These are phyloP conservation scores for Cyphotilapia sp. DNA, from an alignment of 2,113 vertebrate genomes.

Conservation along the genomic window DNA sequence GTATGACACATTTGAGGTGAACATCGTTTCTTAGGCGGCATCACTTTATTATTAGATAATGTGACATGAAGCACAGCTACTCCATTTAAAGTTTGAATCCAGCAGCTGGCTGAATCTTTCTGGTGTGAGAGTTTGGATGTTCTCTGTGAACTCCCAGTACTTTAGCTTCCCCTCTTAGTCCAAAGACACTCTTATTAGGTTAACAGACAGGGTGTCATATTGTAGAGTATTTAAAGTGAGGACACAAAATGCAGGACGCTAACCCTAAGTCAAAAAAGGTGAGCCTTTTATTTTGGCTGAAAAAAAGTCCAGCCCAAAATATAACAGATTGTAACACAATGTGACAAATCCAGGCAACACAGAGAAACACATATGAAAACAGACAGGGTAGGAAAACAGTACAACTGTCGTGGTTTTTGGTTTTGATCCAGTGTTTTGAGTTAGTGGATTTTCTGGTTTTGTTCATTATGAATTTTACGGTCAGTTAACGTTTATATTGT, in stretches of 20 bases:
- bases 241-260: accelerated
- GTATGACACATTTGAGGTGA: background rate
- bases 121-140: background rate
- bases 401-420: accelerated
- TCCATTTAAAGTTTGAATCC: background rate
- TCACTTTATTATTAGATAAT: background rate
- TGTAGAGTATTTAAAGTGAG: background rate
- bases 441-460: background rate
- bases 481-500: background rate
- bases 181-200: background rate
- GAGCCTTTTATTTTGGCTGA: background rate
- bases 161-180: background rate
- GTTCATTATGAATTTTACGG: accelerated
- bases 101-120: accelerated
- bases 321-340: background rate
- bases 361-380: background rate
- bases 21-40: background rate
- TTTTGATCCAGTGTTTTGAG: background rate
- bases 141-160: accelerated
- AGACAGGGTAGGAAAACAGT: background rate
- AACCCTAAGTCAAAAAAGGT: background rate
- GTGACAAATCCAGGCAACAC: accelerated
- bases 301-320: background rate
- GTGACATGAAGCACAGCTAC: background rate
- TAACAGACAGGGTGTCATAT: background rate